Evolutionary conservation across 35 echinoderm and acorn worm genomes (phyloP).

Genomic region (Ptychodera flava): DNA sequence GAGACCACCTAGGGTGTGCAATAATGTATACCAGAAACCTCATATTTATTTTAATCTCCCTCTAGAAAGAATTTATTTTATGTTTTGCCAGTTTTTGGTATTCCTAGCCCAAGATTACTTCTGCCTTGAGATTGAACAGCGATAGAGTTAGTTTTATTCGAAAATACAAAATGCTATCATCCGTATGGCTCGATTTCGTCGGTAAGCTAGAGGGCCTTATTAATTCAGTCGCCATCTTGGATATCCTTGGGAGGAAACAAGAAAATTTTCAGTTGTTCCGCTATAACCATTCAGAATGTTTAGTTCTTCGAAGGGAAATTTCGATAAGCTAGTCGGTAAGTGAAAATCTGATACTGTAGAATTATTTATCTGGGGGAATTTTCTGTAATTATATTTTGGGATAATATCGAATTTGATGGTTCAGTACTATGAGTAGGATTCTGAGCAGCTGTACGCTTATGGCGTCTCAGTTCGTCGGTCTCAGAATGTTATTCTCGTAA

Average conservation of each 20-base stretch:
- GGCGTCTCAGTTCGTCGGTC: background rate
- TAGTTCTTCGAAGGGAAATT: constrained; percentile 9
- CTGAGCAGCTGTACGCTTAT: background rate
- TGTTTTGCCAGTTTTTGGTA: too few relatives aligned
- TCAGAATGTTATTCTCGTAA: background rate
- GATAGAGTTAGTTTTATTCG: too few relatives aligned
- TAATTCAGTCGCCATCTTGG: background rate
- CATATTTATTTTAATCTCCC: too few relatives aligned
- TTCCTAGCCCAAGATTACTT: too few relatives aligned
- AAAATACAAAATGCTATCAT: too few relatives aligned
- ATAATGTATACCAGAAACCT: too few relatives aligned
- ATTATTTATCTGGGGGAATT: background rate
- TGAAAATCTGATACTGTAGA: background rate
- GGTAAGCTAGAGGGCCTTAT: background rate
- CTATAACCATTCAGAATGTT: background rate
- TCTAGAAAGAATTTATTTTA: too few relatives aligned
- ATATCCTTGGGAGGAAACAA: background rate
- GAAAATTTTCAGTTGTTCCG: background rate
- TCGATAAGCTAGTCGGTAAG: constrained; percentile 21
- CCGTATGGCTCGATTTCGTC: background rate
- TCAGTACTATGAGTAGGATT: background rate
- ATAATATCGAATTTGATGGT: too few relatives aligned
- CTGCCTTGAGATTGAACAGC: too few relatives aligned
- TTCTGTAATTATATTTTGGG: too few relatives aligned
- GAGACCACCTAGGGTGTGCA: too few relatives aligned